phyloP scores from a whole-genome alignment of 2,113 vertebrate species.

The Tonatia bakeri region DNA sequence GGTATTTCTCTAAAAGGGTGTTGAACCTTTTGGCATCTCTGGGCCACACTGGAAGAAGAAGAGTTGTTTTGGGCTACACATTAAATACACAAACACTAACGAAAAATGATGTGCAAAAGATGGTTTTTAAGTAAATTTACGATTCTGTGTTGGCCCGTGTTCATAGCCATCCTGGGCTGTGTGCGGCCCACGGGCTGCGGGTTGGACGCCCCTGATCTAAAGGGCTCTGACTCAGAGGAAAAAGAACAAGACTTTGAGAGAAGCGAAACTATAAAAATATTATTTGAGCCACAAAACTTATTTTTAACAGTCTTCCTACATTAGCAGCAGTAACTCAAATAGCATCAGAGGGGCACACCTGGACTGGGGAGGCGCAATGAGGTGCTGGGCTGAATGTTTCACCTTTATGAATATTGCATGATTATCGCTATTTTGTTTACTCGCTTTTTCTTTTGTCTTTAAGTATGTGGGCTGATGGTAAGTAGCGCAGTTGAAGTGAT shows the following conservation, averaged over 20 bases:
- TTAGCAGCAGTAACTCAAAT: neutral
- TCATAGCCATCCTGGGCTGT: no score
- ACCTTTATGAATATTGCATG: conserved; percentile 27
- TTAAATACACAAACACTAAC: no score
- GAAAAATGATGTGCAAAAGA: no score
- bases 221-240: conserved; percentile 15
- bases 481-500: neutral
- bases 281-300: conserved; percentile 48
- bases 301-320: conserved; percentile 62
- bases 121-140: no score
- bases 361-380: neutral
- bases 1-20: neutral
- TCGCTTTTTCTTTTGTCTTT: neutral
- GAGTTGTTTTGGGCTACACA: no score
- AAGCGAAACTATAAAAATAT: conserved; percentile 57
- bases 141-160: no score
- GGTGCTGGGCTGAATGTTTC: neutral
- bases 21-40: no score
- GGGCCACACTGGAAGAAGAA: no score
- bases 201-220: neutral
- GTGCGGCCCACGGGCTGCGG: no score
- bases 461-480: neutral
- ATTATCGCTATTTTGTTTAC: neutral
- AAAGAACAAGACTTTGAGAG: conserved; percentile 40
- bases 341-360: neutral